A percentile compares a stretch with the other conserved stretches of the same genome.
phyloP scores from a whole-genome alignment of 2,113 vertebrate genomes.

The Ia io region DNA sequence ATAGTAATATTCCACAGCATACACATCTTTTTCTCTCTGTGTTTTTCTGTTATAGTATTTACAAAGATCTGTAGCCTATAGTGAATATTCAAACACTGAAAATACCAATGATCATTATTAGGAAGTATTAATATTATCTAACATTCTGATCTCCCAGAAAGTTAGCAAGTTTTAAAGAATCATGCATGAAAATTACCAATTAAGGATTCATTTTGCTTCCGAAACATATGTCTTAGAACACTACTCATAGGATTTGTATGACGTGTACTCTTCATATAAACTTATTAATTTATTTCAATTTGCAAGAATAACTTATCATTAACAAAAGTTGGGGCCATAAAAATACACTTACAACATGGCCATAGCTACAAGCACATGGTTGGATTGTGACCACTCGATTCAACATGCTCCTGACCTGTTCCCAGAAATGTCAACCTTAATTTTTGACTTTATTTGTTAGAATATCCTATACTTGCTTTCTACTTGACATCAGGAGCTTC shows the following conservation, averaged over 20 bases:
- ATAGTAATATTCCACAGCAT: not conserved
- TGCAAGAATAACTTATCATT: not conserved
- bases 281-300: not conserved
- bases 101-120: not conserved
- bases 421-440: not conserved
- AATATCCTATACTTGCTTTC: not conserved
- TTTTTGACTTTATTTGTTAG: not conserved
- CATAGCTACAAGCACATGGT: not conserved
- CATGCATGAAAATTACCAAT: not conserved
- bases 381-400: not conserved
- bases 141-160: not conserved
- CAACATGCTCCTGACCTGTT: not conserved
- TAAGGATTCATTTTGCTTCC: constrained; percentile 21
- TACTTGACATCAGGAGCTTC: not conserved
- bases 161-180: not conserved
- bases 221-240: not conserved
- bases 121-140: not conserved
- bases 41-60: not conserved
- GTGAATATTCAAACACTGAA: not conserved
- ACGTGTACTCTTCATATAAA: not conserved
- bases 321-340: not conserved
- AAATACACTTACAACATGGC: not conserved
- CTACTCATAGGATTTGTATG: not conserved
- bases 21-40: not conserved
- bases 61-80: not conserved